These are phyloP conservation scores for Hemicentrotus pulcherrimus DNA, from an alignment of 35 echinoderm and acorn worm species.

Conservation along the genomic window DNA sequence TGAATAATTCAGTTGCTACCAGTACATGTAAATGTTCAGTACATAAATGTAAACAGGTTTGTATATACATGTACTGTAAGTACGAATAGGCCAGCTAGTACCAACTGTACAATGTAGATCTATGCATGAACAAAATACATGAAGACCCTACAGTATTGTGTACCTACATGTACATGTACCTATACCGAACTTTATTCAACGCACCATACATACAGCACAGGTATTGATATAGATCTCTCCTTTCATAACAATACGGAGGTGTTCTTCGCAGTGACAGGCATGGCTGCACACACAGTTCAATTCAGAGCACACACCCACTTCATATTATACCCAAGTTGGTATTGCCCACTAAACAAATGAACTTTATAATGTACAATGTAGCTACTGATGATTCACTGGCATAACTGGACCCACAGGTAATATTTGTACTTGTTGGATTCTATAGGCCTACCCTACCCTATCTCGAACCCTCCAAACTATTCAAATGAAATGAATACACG, in stretches of 20 bases:
- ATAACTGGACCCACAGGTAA: background rate
- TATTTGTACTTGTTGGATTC: background rate
- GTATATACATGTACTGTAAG: too few relatives aligned
- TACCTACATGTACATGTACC: background rate
- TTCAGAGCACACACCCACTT: background rate
- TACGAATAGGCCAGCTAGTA: too few relatives aligned
- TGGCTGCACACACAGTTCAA: background rate
- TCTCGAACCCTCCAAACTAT: too few relatives aligned
- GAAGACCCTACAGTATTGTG: background rate
- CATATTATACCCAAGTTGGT: background rate
- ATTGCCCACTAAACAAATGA: slow-evolving; percentile 16
- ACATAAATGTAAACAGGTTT: too few relatives aligned
- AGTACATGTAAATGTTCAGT: too few relatives aligned
- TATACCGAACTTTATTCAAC: background rate
- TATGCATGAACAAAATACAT: too few relatives aligned
- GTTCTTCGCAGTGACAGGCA: background rate
- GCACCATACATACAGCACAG: background rate
- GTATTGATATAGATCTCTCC: background rate
- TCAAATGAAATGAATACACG: too few relatives aligned
- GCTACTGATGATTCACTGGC: background rate
- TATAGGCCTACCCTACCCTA: background rate
- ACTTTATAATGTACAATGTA: background rate
- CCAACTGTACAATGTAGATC: too few relatives aligned
- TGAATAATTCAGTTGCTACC: too few relatives aligned
- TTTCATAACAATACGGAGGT: background rate